Base-by-base conservation (phyloP, 1,140 invertebrate species). In the Drosophila erecta region DNA sequence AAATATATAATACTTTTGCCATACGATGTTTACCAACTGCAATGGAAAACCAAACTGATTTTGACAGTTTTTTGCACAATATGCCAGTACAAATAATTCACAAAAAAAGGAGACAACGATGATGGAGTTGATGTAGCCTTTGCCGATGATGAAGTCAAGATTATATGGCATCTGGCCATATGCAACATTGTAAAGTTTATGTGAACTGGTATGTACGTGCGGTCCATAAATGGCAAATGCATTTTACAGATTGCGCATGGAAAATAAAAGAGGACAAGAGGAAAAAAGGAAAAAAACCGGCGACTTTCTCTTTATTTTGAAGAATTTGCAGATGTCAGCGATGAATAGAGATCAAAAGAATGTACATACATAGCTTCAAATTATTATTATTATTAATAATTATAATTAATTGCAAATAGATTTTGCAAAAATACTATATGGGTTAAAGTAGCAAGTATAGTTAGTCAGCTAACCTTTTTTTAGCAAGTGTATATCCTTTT, bases 201-300 rank as follows among this genome's bases (percentile, higher is more conserved):
- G 22, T 54, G 15, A 20, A 44, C 41, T 17, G 10, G 41, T 44
- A 44, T 44, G 10, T 20, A 20, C 20, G 17, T 40, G n/a, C 20
- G 14, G 15, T 10, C 33, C 58, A 11, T 53, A 41, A 74, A 66
- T 50, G 60, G 59, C 30, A 58, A 72, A 72, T 72, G 67, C 66
- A 72, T 72, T 75, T 65, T 37, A 41, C 59, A 64, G 53, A 65
- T 51, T 59, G 79, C 56, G 60, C 72, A 61, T 60, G 66, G 66
- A 78, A 81, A 72, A 54, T 57, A 83, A 76, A 65, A 53, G 20
- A 17, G 38, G 24, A 5, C 27, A 12, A 3, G 49, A 47, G 47
- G 56, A 24, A 14, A 35, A 35, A 35, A 35, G 2, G 33, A 4
- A 37, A 37, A 14, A 14, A 37, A 14, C 4, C 38, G 3, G 6